Percentiles rank a stretch among this genome's conserved stretches.
phyloP scores from a whole-genome alignment of 2,113 vertebrate genomes.

The Rhinolophus ferrumequinum region DNA sequence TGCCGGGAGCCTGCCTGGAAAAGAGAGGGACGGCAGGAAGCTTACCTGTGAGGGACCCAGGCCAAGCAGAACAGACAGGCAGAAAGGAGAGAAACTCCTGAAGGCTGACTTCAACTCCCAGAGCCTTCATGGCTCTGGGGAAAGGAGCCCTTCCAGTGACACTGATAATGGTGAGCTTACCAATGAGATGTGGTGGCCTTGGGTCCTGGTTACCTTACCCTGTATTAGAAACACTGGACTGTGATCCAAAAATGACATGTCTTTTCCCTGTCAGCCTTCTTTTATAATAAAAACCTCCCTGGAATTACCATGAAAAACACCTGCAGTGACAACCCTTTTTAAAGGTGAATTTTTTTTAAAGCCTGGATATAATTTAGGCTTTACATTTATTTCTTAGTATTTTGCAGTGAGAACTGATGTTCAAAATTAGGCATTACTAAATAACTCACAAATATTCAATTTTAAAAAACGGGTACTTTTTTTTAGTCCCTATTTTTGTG shows the following conservation, averaged over 20 bases:
- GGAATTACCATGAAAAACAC: neutral
- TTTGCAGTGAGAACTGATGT: neutral
- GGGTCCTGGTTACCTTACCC: neutral
- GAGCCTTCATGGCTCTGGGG: neutral
- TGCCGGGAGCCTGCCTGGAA: neutral
- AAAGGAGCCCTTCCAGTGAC: neutral
- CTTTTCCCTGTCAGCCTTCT: neutral
- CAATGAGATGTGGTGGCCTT: neutral
- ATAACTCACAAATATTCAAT: neutral
- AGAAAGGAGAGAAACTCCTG: neutral
- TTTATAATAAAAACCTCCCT: neutral
- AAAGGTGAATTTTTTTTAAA: neutral
- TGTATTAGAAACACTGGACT: neutral
- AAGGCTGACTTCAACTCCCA: neutral
- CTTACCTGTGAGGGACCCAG: neutral
- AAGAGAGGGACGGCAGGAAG: neutral
- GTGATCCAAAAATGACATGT: too few relatives aligned
- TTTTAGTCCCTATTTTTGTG: neutral
- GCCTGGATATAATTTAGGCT: neutral
- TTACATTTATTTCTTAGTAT: conserved; percentile 7
- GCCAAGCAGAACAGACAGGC: neutral
- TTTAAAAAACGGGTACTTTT: neutral
- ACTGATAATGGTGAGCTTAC: neutral
- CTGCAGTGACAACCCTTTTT: neutral
- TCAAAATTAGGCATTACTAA: neutral